A percentile compares a stretch with the other conserved stretches of the same genome.
These are phyloP conservation scores for Psephotus haematonotus DNA, from an alignment of 2,113 vertebrate genomes.

Conservation along the genomic window DNA sequence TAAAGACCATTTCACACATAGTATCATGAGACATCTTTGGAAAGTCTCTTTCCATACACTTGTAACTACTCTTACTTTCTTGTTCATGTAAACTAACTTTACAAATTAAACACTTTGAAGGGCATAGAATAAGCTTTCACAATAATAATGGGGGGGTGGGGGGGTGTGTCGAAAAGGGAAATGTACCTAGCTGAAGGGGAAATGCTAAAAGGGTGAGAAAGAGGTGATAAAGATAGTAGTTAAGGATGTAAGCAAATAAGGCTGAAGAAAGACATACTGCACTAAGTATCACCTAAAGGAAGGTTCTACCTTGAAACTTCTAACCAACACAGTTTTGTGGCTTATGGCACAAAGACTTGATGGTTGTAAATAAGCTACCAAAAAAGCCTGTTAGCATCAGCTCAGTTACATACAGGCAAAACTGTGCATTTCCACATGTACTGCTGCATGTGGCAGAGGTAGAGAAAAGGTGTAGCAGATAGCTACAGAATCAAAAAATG, in stretches of 20 bases:
- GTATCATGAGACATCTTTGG: not conserved
- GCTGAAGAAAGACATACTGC: not conserved
- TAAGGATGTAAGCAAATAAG: not conserved
- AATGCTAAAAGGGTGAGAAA: not conserved
- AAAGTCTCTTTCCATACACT: not conserved
- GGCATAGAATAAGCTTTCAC: not conserved
- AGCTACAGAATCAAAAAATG: not conserved
- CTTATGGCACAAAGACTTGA: not conserved
- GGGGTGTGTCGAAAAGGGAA: not conserved
- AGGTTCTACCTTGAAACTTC: not conserved
- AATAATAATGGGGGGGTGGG: too few relatives aligned
- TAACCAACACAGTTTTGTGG: rapidly evolving
- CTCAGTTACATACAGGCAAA: not conserved
- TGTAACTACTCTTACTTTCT: not conserved
- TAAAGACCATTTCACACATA: not conserved
- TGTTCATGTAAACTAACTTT: not conserved
- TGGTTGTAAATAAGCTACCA: not conserved
- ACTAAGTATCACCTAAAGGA: not conserved
- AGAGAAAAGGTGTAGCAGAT: not conserved
- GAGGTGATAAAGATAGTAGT: rapidly evolving
- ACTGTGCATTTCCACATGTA: not conserved
- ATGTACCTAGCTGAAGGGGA: not conserved
- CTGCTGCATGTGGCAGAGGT: not conserved
- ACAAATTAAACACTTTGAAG: not conserved
- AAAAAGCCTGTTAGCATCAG: not conserved